Percentiles rank a stretch among this genome's conserved stretches.
These are phyloP conservation scores for Subanguina moxae DNA, from an alignment of 1,140 invertebrate genomes.

Conservation along the genomic window DNA sequence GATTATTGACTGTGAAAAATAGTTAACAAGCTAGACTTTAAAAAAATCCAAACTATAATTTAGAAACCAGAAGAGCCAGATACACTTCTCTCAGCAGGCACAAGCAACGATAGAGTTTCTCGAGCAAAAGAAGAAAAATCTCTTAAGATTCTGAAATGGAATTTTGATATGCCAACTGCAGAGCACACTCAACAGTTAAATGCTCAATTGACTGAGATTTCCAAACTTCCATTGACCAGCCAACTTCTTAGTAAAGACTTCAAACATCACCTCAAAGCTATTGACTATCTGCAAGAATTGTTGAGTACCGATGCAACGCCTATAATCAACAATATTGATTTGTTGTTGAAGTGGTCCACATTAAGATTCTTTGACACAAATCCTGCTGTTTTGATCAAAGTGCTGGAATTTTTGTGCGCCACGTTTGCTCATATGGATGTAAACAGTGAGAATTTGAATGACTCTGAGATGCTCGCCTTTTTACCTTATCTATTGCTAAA, in stretches of 20 bases:
- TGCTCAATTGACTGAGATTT: slow-evolving; percentile 76
- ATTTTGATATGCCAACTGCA: slow-evolving; percentile 79
- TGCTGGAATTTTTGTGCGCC: slow-evolving; percentile 79
- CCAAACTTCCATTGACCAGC: slow-evolving; percentile 69
- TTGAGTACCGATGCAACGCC: slow-evolving; percentile 72
- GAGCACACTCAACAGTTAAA: slow-evolving; percentile 87
- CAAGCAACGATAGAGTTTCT: slow-evolving; percentile 17
- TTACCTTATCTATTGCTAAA: slow-evolving; percentile 87
- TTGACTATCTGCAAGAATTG: slow-evolving; percentile 79
- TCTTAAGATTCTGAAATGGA: slow-evolving; percentile 76
- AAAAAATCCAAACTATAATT: too few relatives aligned
- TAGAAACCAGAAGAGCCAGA: neutral
- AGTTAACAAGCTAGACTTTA: too few relatives aligned
- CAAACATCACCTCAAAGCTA: slow-evolving; percentile 89
- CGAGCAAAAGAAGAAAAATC: slow-evolving; percentile 34
- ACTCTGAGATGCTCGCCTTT: slow-evolving; percentile 85
- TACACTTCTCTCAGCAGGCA: neutral
- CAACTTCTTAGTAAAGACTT: slow-evolving; percentile 94
- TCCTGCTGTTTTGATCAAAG: slow-evolving; percentile 88
- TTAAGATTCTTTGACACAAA: slow-evolving; percentile 96
- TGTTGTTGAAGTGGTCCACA: slow-evolving; percentile 92
- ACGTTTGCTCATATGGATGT: slow-evolving; percentile 77
- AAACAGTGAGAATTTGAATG: slow-evolving; percentile 77
- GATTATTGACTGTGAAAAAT: slow-evolving; percentile 10
- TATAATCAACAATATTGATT: slow-evolving; percentile 82